Conservation (phyloP, 2,113 vertebrate genomes). For the Saguinus midas region DNA sequence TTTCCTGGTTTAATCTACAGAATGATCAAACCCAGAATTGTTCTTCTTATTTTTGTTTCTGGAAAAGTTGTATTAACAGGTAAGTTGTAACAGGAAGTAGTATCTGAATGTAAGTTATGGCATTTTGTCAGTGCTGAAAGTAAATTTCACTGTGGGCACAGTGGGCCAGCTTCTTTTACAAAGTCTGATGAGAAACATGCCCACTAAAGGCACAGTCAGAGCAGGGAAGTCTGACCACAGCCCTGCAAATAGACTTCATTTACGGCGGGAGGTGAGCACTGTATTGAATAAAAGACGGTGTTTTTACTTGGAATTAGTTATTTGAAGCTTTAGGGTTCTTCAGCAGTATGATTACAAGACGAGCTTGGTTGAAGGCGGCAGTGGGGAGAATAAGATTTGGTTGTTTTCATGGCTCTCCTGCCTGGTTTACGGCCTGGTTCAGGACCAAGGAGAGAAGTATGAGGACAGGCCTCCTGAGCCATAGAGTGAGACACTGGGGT, state of each 20-base stretch:
- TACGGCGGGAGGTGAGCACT: no score
- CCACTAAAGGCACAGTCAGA: not conserved
- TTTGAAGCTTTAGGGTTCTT: not conserved
- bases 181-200: not conserved
- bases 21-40: slow-evolving; percentile 99
- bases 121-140: not conserved
- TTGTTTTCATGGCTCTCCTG: not conserved
- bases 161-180: not conserved
- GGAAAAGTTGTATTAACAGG: slow-evolving; percentile 99
- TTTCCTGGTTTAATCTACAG: slow-evolving; percentile 99
- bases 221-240: not conserved
- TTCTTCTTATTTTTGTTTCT: slow-evolving; percentile 98
- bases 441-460: no score
- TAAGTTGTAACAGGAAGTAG: slow-evolving; percentile 77
- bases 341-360: not conserved
- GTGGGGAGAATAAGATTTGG: no score
- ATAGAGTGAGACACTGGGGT: not conserved
- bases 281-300: accelerated
- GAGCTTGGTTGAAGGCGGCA: not conserved
- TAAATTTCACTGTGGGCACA: not conserved
- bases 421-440: no score
- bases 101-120: not conserved
- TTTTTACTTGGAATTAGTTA: not conserved
- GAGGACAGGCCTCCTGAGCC: not conserved
- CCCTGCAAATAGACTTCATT: not conserved